These are phyloP conservation scores for Morone saxatilis DNA, from an alignment of 2,113 vertebrate genomes.

Conservation along the genomic window DNA sequence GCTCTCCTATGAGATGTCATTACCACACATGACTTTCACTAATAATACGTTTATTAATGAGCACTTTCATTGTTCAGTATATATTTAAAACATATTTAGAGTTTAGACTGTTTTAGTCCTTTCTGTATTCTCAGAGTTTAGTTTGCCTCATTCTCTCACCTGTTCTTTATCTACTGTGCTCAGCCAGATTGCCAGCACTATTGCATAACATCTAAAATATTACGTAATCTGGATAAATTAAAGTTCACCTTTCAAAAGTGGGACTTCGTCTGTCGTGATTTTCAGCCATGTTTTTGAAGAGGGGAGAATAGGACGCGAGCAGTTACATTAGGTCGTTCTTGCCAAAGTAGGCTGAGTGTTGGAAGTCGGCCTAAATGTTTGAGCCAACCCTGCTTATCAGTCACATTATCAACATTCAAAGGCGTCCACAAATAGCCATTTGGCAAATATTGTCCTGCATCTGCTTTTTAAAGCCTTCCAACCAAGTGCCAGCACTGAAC, in stretches of 20 bases:
- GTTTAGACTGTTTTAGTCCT: not conserved
- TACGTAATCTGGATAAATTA: slow-evolving; percentile 41
- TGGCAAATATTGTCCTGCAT: slow-evolving; percentile 28
- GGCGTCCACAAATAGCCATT: slow-evolving; percentile 48
- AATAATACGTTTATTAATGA: no score
- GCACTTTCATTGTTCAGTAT: no score
- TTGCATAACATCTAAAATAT: slow-evolving; percentile 48
- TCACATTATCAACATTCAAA: slow-evolving; percentile 45
- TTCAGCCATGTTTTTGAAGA: slow-evolving; percentile 26
- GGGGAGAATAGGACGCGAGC: not conserved
- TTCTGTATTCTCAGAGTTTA: not conserved
- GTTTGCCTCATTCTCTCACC: slow-evolving; percentile 4
- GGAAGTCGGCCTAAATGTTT: slow-evolving; percentile 21
- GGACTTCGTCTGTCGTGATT: not conserved
- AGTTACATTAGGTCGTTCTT: not conserved
- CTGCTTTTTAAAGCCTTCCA: slow-evolving; percentile 24
- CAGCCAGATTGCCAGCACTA: slow-evolving; percentile 1
- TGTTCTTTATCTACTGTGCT: not conserved
- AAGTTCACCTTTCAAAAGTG: slow-evolving; percentile 13
- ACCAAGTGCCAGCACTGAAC: not conserved
- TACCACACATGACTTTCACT: no score
- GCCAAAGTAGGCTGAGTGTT: slow-evolving; percentile 23
- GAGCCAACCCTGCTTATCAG: slow-evolving; percentile 36
- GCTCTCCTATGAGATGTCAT: no score
- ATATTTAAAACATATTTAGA: not conserved